Conservation (phyloP, 1,140 invertebrate genomes). For the Megalonaias nervosa region DNA sequence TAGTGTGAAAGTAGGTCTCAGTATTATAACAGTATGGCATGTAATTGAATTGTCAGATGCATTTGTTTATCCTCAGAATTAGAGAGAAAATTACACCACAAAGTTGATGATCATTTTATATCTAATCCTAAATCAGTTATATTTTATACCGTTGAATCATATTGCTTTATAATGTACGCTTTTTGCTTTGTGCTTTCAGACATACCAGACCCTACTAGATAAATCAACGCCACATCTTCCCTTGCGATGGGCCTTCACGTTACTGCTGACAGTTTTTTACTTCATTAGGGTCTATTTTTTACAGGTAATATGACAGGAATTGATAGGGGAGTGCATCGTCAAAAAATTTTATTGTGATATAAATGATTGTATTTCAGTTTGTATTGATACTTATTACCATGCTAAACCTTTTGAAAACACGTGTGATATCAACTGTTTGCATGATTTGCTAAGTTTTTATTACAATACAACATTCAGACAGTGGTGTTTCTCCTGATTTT, state of each 20-base stretch:
- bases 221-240: slow-evolving; percentile 54
- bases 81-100: background rate
- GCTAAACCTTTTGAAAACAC: too few relatives aligned
- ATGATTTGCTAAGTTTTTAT: too few relatives aligned
- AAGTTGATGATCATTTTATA: background rate
- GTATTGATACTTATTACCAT: too few relatives aligned
- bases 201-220: slow-evolving; percentile 59
- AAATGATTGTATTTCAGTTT: too few relatives aligned
- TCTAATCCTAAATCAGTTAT: background rate
- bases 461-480: too few relatives aligned
- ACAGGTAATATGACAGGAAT: slow-evolving; percentile 43
- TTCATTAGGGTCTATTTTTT: slow-evolving; percentile 57
- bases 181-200: slow-evolving; percentile 43
- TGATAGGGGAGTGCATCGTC: too few relatives aligned
- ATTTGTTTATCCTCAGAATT: background rate
- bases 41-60: background rate
- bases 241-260: slow-evolving; percentile 50
- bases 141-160: background rate
- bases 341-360: too few relatives aligned
- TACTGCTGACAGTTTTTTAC: slow-evolving; percentile 44
- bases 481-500: too few relatives aligned
- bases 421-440: too few relatives aligned
- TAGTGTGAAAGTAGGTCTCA: too few relatives aligned
- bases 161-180: too few relatives aligned
- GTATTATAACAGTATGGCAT: too few relatives aligned